Conservation (phyloP, 2,888 invertebrate species). For the Xestia rhomboidea region DNA sequence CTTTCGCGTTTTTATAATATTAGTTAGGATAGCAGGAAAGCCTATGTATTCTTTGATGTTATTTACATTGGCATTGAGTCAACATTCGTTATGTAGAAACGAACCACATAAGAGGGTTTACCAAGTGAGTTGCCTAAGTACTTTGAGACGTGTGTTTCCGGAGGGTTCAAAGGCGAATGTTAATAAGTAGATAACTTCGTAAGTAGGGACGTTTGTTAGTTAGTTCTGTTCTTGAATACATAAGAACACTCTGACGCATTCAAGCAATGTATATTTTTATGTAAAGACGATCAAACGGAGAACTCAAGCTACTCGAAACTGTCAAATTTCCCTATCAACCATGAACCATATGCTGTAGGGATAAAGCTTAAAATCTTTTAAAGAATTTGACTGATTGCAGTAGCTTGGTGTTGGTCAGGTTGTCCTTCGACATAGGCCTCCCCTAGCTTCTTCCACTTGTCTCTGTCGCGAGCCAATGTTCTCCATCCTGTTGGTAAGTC, state of each 20-base stretch:
- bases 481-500: no score
- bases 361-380: no score
- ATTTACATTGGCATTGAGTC: not conserved
- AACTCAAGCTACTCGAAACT: no score
- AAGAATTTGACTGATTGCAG: no score
- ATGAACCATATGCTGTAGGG: no score
- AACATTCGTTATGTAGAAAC: constrained; percentile 15
- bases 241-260: not conserved
- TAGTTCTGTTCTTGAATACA: constrained; percentile 11
- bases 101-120: constrained; percentile 13
- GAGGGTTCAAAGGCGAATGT: constrained; percentile 39
- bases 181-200: constrained; percentile 26
- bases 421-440: no score
- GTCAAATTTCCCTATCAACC: no score
- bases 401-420: no score
- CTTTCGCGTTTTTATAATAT: no score
- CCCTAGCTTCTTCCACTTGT: no score
- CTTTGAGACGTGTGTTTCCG: constrained; percentile 19
- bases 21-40: not conserved
- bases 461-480: no score
- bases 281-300: no score
- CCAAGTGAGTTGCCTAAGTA: constrained; percentile 8
- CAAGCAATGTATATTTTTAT: not conserved
- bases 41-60: constrained; percentile 21
- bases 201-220: constrained; percentile 16